Conservation (phyloP, 1,140 invertebrate species). For the Bombyx mandarina region DNA sequence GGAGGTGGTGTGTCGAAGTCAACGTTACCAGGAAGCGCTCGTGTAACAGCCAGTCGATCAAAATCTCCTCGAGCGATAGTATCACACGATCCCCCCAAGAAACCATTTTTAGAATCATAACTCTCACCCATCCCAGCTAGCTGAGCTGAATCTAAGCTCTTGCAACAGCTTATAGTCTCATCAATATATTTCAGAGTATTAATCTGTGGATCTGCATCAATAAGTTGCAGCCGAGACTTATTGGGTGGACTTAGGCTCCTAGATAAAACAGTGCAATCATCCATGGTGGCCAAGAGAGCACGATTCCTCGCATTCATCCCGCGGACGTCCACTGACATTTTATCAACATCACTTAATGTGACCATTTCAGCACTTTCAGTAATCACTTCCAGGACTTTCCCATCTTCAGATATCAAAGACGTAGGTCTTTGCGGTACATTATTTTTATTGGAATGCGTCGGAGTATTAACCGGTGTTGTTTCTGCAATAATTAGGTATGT, state of each 20-base stretch:
- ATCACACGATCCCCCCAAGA: constrained; percentile 61
- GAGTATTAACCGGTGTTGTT: constrained; percentile 62
- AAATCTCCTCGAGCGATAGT: constrained; percentile 56
- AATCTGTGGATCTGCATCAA: constrained; percentile 74
- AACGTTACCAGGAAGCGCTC: constrained; percentile 22
- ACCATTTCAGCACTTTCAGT: constrained; percentile 64
- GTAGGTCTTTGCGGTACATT: constrained; percentile 45
- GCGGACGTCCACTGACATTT: constrained; percentile 38
- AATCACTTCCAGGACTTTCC: constrained; percentile 59
- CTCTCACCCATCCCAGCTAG: constrained; percentile 63
- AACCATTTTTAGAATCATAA: constrained; percentile 64
- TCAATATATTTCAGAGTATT: constrained; percentile 74
- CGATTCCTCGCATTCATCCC: constrained; percentile 58
- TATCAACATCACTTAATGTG: constrained; percentile 53
- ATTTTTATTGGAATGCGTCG: constrained; percentile 49
- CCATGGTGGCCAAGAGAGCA: constrained; percentile 63
- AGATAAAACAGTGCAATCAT: constrained; percentile 66
- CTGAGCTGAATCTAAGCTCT: constrained; percentile 64
- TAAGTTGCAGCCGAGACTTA: constrained; percentile 59
- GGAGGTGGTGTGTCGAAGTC: constrained; percentile 57
- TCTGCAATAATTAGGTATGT: constrained; percentile 37
- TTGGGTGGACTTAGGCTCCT: constrained; percentile 64
- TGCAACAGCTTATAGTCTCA: constrained; percentile 68
- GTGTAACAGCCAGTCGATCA: constrained; percentile 37
- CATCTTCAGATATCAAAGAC: constrained; percentile 57